These are phyloP conservation scores for Columbina picui DNA, from an alignment of 2,113 vertebrate species.

Conservation along the genomic window DNA sequence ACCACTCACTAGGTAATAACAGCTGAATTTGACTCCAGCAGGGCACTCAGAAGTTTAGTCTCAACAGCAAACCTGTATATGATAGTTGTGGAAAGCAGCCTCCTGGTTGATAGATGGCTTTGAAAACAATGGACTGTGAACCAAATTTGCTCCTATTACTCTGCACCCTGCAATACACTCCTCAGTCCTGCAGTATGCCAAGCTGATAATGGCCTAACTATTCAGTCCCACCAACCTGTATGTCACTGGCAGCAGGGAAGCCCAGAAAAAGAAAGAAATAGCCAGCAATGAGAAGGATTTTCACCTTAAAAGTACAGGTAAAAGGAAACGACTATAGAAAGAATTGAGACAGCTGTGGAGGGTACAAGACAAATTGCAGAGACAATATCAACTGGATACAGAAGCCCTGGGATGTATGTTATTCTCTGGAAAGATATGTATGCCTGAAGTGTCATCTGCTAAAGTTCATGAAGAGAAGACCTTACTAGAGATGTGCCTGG, in stretches of 20 bases:
- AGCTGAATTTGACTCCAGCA: neutral
- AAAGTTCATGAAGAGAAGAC: neutral
- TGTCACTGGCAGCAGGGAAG: neutral
- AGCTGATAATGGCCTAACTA: neutral
- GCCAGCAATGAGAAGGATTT: neutral
- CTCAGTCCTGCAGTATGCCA: neutral
- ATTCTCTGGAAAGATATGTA: neutral
- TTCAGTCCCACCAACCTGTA: neutral
- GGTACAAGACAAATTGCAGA: neutral
- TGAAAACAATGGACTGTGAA: neutral
- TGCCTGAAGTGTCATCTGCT: neutral
- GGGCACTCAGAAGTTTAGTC: neutral
- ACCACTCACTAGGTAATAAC: neutral
- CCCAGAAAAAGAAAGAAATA: neutral
- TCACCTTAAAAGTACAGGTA: neutral
- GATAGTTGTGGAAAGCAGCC: neutral
- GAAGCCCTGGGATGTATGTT: neutral
- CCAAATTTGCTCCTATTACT: conserved; percentile 25
- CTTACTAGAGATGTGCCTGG: neutral
- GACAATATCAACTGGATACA: neutral
- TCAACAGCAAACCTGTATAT: neutral
- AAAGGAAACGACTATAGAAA: neutral
- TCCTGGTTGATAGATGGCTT: neutral
- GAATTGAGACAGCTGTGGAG: rapidly evolving
- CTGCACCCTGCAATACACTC: neutral